A percentile compares a stretch with the other conserved stretches of the same genome.
These are phyloP conservation scores for Zaprionus ghesquierei DNA, from an alignment of 1,140 invertebrate genomes.

Conservation along the genomic window DNA sequence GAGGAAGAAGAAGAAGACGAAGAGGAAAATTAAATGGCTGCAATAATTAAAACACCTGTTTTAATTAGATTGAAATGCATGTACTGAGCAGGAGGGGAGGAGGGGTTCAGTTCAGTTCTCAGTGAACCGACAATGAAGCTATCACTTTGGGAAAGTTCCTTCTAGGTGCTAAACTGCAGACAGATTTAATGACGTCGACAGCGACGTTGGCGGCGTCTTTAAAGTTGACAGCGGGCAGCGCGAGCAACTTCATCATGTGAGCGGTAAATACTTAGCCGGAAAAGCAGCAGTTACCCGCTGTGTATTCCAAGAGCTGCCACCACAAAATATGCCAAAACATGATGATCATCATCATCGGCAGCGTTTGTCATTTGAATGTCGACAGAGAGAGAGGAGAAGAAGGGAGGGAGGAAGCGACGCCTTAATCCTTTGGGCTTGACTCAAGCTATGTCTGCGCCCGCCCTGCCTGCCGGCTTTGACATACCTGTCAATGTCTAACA, in stretches of 20 bases:
- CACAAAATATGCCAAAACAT: conserved; percentile 78
- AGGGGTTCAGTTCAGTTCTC: neutral
- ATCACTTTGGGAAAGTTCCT: conserved; percentile 64
- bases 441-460: conserved; percentile 45
- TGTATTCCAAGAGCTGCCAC: conserved; percentile 48
- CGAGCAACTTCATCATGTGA: conserved; percentile 60
- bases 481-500: conserved; percentile 56
- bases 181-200: conserved; percentile 58
- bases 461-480: conserved; percentile 14
- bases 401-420: neutral
- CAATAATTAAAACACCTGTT: conserved; percentile 81
- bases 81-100: neutral
- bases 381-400: neutral
- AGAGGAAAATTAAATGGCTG: conserved; percentile 68
- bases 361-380: conserved; percentile 40
- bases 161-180: conserved; percentile 52
- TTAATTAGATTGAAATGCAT: conserved; percentile 75
- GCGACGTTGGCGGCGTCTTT: conserved; percentile 63
- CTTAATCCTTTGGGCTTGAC: conserved; percentile 67
- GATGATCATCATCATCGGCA: conserved; percentile 40
- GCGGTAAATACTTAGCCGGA: conserved; percentile 29
- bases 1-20: conserved; percentile 1
- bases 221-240: conserved; percentile 42
- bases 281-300: conserved; percentile 47
- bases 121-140: conserved; percentile 15